Evolutionary conservation across 2,888 invertebrate species (phyloP), one percentile per base, ranked within the genome.

Genomic region (Venustoraphidia nigricollis): DNA sequence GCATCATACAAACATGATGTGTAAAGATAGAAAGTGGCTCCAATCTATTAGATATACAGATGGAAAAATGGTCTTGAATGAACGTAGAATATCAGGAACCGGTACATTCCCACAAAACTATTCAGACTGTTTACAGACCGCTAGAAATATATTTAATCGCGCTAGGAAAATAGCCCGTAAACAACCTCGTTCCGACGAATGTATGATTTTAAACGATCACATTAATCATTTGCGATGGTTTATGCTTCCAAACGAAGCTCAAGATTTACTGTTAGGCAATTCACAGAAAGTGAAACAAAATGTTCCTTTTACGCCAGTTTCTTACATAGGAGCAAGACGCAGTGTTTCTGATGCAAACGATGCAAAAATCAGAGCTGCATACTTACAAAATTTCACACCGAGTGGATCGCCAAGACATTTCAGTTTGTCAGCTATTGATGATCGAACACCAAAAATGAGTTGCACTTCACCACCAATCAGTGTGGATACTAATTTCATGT

Each of bases 181-280:
- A 56, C 79, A 79, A 56, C 78, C 82, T 9, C 71, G 81, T 47
- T 78, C 82, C 27, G 87, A 91, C 61, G 85, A 85, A 54, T 77
- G 79, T 54, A 73, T 81, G 17, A 71, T 76, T 54, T 88, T 90
- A 59, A 81, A 82, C 57, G 70, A 73, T 10, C 71, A 79, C 42
- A 77, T 81, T 41, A 79, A 83, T 54, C 72, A 76, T 47, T 68
- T 91, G 10, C 73, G 90, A 52, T 93, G 92, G 92, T 93, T 90
- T 66, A 81, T 92, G 76, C 65, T 92, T 46, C 91, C 91, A 1
- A 83, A 83, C 60, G 92, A 93, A 69, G 90, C 90, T 1, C 83
- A 86, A 59, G 79, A 81, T 54, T 71, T 86, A 36, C 66, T 86
- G 2, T 69, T 83, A 1, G 83, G 83, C 14, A 77, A 79, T 57